A percentile compares a stretch with the other conserved stretches of the same genome.
These are phyloP conservation scores for Micrasema longulum DNA, from an alignment of 1,140 invertebrate species.

Conservation along the genomic window DNA sequence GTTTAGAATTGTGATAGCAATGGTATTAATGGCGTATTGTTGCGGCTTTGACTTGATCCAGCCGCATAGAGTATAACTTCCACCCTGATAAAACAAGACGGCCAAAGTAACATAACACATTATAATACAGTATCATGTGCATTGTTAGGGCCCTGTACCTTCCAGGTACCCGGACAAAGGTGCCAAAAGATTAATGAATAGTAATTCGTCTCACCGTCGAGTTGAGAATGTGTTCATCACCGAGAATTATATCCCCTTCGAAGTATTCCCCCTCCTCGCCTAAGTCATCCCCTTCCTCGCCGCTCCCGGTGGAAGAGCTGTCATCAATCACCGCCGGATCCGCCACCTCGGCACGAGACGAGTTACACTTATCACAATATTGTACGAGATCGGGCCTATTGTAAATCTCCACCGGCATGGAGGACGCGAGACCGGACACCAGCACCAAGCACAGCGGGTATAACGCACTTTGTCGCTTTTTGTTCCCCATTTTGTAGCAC, in stretches of 20 bases:
- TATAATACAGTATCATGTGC: too few relatives aligned
- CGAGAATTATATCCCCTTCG: slow-evolving; percentile 53
- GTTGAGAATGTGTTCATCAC: slow-evolving; percentile 51
- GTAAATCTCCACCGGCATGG: slow-evolving; percentile 13
- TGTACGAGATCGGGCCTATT: slow-evolving; percentile 45
- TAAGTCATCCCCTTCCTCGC: slow-evolving; percentile 47
- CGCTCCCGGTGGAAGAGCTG: slow-evolving; percentile 24
- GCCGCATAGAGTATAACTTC: background rate
- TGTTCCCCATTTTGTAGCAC: slow-evolving; percentile 24
- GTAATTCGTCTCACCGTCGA: slow-evolving; percentile 53
- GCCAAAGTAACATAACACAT: too few relatives aligned
- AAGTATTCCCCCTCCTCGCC: slow-evolving; percentile 52
- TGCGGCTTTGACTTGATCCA: slow-evolving; percentile 18
- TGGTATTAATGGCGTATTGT: slow-evolving; percentile 24
- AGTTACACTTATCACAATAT: slow-evolving; percentile 52
- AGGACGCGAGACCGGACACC: background rate
- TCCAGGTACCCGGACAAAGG: slow-evolving; percentile 49
- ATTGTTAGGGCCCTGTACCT: background rate
- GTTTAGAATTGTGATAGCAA: slow-evolving; percentile 1
- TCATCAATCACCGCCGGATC: slow-evolving; percentile 51
- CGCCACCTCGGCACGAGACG: slow-evolving; percentile 38
- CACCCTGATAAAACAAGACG: slow-evolving; percentile 21
- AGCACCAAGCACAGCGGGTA: slow-evolving; percentile 40
- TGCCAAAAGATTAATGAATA: slow-evolving; percentile 54
- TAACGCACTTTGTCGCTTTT: background rate